A percentile compares a stretch with the other conserved stretches of the same genome.
These are phyloP conservation scores for Proterorhinus semilunaris DNA, from an alignment of 2,113 vertebrate genomes.

Conservation along the genomic window DNA sequence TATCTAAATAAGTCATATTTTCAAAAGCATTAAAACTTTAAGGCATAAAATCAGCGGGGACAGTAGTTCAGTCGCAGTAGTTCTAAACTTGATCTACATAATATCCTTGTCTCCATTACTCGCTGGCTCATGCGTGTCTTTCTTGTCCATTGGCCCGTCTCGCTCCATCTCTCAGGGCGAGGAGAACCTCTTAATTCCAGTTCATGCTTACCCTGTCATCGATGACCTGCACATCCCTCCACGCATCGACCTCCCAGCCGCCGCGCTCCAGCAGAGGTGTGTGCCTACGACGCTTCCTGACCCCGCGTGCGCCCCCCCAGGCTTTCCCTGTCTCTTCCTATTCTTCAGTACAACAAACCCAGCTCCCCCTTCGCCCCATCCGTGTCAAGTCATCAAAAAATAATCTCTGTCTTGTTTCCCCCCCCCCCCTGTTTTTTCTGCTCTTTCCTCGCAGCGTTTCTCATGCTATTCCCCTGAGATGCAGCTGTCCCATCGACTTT, in stretches of 20 bases:
- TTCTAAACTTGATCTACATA: constrained; percentile 7
- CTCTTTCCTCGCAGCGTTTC: constrained; percentile 52
- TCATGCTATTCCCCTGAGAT: constrained; percentile 84
- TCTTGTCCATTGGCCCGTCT: constrained; percentile 26
- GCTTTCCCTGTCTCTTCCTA: constrained; percentile 45
- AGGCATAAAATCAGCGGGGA: too few species aligned
- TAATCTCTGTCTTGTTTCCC: neutral
- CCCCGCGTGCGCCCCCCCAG: constrained; percentile 10
- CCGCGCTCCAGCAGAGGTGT: constrained; percentile 86
- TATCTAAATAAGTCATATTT: too few species aligned
- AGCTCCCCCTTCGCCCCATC: constrained; percentile 6
- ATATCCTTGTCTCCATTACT: constrained; percentile 6
- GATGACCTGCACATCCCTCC: constrained; percentile 86
- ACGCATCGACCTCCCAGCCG: constrained; percentile 81
- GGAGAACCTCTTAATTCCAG: constrained; percentile 85
- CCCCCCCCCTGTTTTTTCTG: neutral
- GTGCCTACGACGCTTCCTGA: constrained; percentile 30
- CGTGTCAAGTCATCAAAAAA: constrained; percentile 21
- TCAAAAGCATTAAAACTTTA: too few species aligned
- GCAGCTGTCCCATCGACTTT: constrained; percentile 92
- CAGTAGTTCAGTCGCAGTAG: too few species aligned
- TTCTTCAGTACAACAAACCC: constrained; percentile 34
- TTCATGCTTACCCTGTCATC: constrained; percentile 88
- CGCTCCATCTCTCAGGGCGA: constrained; percentile 76
- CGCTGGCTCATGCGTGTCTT: neutral